A percentile compares a stretch with the other conserved stretches of the same genome.
phyloP scores from a whole-genome alignment of 2,797 vertebrate species.

The Labroides dimidiatus region DNA sequence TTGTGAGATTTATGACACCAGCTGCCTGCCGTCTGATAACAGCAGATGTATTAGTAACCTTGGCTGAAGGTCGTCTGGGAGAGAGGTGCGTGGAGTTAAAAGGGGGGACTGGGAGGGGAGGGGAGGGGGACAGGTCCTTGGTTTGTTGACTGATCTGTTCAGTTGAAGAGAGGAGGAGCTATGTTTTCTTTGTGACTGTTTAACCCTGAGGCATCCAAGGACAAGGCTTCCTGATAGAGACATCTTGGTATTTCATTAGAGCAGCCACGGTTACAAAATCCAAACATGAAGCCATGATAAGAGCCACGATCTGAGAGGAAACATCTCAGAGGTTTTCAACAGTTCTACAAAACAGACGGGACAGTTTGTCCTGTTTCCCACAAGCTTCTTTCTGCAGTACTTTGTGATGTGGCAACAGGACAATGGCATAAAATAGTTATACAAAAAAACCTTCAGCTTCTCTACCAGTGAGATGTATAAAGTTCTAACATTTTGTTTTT shows the following conservation, averaged over 20 bases:
- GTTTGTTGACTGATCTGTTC: slow-evolving; percentile 20
- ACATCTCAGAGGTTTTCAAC: slow-evolving; percentile 18
- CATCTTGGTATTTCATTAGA: not conserved
- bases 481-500: not conserved
- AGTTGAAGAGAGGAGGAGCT: slow-evolving; percentile 7
- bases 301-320: not conserved
- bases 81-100: not conserved
- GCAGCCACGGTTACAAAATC: not conserved
- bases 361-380: slow-evolving; percentile 10
- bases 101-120: not conserved
- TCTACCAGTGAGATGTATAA: not conserved
- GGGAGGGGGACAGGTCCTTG: slow-evolving; percentile 11
- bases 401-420: too few species aligned
- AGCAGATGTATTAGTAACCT: slow-evolving; percentile 71
- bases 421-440: not conserved
- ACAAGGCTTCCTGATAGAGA: slow-evolving; percentile 29
- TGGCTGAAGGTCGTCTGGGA: slow-evolving; percentile 70
- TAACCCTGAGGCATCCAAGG: slow-evolving; percentile 34
- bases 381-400: not conserved
- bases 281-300: not conserved
- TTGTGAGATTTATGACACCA: slow-evolving; percentile 21
- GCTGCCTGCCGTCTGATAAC: slow-evolving; percentile 31
- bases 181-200: slow-evolving; percentile 52
- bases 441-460: not conserved
- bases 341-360: slow-evolving; percentile 34